A percentile compares a stretch with the other conserved stretches of the same genome.
Conservation (phyloP, 2,888 invertebrate species). For the Apodemia mormo region DNA sequence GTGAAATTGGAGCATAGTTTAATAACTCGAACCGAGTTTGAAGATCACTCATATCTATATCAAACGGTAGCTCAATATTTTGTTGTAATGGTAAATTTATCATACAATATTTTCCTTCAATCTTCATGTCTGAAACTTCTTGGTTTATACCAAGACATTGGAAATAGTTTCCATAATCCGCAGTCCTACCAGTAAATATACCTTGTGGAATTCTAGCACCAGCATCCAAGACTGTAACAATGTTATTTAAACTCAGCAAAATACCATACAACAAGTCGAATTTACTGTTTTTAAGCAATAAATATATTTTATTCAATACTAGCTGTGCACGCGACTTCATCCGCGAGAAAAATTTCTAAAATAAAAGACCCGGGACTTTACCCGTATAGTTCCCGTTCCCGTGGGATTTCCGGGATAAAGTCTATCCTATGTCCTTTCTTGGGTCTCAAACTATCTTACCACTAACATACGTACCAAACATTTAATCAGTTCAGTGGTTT, state of each 20-base stretch:
- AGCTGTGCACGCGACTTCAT: too few relatives aligned
- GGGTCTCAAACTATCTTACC: too few relatives aligned
- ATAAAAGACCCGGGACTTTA: too few relatives aligned
- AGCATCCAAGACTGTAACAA: constrained; percentile 45
- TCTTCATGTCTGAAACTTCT: constrained; percentile 32
- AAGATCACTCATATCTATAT: neutral
- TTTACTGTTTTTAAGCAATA: too few relatives aligned
- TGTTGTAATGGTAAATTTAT: constrained; percentile 45
- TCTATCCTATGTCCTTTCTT: too few relatives aligned
- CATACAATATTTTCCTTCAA: constrained; percentile 57
- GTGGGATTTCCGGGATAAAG: too few relatives aligned
- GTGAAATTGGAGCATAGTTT: constrained; percentile 3
- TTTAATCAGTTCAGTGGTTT: too few relatives aligned
- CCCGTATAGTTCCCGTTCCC: too few relatives aligned
- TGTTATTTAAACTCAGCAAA: neutral
- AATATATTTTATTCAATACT: too few relatives aligned
- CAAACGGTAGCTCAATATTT: constrained; percentile 35
- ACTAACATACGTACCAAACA: too few relatives aligned
- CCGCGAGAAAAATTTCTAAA: too few relatives aligned
- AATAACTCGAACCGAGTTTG: constrained; percentile 9
- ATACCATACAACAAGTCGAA: too few relatives aligned
- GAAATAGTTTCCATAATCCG: constrained; percentile 50
- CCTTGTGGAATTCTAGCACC: constrained; percentile 49
- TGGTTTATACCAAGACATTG: constrained; percentile 48
- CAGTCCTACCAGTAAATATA: constrained; percentile 40